These are phyloP conservation scores for Discoglossus pictus DNA, from an alignment of 2,797 vertebrate species.

Conservation along the genomic window DNA sequence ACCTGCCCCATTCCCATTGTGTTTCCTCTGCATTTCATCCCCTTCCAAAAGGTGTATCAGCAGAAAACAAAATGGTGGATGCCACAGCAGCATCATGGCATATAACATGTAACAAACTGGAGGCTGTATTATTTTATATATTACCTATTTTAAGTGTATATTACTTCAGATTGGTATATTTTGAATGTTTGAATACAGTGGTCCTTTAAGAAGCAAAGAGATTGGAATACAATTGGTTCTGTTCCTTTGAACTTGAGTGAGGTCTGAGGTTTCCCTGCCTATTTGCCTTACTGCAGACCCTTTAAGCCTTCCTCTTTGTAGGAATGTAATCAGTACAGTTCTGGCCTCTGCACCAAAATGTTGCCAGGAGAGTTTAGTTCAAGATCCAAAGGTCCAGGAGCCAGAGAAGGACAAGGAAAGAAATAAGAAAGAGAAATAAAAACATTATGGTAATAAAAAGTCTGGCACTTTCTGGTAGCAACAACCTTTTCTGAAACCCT, in stretches of 20 bases:
- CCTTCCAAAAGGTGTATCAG: too few species aligned
- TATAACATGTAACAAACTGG: too few species aligned
- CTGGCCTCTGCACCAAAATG: not conserved
- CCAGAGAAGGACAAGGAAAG: conserved; percentile 25
- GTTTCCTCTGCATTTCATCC: too few species aligned
- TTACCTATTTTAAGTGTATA: too few species aligned
- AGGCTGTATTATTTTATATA: too few species aligned
- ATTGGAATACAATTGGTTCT: too few species aligned
- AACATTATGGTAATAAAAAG: not conserved
- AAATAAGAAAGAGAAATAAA: not conserved
- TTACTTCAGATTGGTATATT: too few species aligned
- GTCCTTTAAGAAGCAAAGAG: too few species aligned
- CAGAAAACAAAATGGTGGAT: too few species aligned
- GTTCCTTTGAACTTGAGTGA: conserved; percentile 17
- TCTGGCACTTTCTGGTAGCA: not conserved
- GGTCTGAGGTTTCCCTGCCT: conserved; percentile 21
- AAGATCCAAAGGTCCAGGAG: conserved; percentile 13
- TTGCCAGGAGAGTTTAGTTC: not conserved
- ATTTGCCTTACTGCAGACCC: conserved; percentile 19
- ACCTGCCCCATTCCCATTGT: too few species aligned
- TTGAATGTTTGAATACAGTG: too few species aligned
- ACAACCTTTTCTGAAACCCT: conserved; percentile 23
- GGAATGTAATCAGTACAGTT: conserved; percentile 37
- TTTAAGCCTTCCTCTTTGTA: conserved; percentile 28
- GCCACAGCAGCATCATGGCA: too few species aligned